Percentiles rank a stretch among this genome's conserved stretches.
These are phyloP conservation scores for Emmelina monodactyla DNA, from an alignment of 2,888 invertebrate species.

Conservation along the genomic window DNA sequence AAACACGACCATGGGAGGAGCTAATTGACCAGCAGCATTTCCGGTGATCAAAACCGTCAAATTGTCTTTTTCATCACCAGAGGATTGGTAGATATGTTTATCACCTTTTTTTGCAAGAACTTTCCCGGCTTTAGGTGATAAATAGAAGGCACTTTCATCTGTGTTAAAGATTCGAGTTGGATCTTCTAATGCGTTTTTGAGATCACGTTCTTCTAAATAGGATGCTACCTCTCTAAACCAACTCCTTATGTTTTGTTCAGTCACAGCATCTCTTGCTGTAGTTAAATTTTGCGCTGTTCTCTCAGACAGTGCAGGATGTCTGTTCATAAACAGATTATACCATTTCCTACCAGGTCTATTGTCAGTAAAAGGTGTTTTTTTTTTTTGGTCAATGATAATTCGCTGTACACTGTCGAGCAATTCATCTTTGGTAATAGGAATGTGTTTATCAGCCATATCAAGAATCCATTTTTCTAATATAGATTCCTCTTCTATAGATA, in stretches of 20 bases:
- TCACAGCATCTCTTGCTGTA: conserved; percentile 18
- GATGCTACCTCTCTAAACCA: conserved; percentile 20
- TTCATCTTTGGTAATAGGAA: conserved; percentile 18
- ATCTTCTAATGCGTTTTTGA: conserved; percentile 15
- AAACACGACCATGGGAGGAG: conserved; percentile 19
- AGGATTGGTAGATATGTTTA: conserved; percentile 19
- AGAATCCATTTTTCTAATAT: conserved; percentile 18
- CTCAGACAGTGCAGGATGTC: conserved; percentile 18
- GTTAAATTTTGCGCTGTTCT: conserved; percentile 20
- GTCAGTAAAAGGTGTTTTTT: conserved; percentile 15
- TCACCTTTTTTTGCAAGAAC: conserved; percentile 24
- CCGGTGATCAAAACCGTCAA: conserved; percentile 17
- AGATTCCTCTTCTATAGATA: conserved; percentile 4
- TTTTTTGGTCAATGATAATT: conserved; percentile 9
- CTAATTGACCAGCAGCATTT: conserved; percentile 18
- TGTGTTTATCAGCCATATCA: conserved; percentile 15
- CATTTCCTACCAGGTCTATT: conserved; percentile 22
- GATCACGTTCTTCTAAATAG: too few species aligned
- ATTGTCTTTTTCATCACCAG: conserved; percentile 21
- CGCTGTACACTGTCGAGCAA: conserved; percentile 16
- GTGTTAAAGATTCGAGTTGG: conserved; percentile 15
- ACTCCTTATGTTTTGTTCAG: conserved; percentile 16
- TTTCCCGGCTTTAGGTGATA: conserved; percentile 25
- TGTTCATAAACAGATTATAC: conserved; percentile 18
- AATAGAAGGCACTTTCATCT: conserved; percentile 30